A percentile compares a stretch with the other conserved stretches of the same genome.
Evolutionary conservation across 2,113 vertebrate genomes (phyloP).

Genomic region (Serilophus lunatus): DNA sequence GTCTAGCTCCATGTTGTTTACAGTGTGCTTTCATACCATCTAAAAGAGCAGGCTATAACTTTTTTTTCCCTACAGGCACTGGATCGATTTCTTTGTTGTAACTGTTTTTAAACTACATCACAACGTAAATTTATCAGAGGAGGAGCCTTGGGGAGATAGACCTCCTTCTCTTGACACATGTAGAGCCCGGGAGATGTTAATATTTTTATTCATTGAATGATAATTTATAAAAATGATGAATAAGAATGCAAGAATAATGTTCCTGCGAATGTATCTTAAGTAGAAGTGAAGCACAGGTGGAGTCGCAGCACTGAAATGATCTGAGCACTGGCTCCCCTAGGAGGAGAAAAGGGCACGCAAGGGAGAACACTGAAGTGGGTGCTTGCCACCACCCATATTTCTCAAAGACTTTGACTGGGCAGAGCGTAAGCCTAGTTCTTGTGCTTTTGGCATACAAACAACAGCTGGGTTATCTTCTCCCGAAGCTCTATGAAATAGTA

Average conservation of each 20-base stretch:
- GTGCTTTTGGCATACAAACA: not conserved
- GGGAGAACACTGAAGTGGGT: rapidly evolving
- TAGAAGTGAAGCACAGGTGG: no score
- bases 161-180: not conserved
- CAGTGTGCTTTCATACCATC: not conserved
- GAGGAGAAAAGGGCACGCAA: not conserved
- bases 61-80: not conserved
- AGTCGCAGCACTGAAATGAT: not conserved
- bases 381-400: rapidly evolving
- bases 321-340: not conserved
- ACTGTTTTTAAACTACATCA: not conserved
- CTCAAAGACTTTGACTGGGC: not conserved
- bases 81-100: not conserved
- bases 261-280: not conserved
- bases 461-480: not conserved
- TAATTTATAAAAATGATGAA: not conserved
- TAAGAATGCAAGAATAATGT: not conserved
- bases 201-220: not conserved
- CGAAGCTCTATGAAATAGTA: rapidly evolving
- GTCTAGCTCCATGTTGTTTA: not conserved
- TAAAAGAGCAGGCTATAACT: not conserved
- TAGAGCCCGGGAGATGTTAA: not conserved
- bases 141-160: not conserved
- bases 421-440: not conserved
- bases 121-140: not conserved